phyloP scores from a whole-genome alignment of 2,797 vertebrate species.

The Neostethus bicornis region DNA sequence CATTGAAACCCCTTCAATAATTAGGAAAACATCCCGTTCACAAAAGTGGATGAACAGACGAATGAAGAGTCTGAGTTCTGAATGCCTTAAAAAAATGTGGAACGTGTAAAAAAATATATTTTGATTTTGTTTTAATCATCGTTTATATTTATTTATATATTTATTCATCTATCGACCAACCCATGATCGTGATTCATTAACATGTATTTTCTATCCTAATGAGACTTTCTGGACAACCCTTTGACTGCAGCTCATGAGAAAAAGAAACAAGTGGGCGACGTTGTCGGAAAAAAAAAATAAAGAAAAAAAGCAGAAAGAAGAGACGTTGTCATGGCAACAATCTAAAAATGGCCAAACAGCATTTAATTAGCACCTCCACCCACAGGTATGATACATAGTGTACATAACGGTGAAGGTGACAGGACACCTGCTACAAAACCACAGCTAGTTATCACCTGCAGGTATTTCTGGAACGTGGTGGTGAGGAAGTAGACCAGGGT shows the following conservation, averaged over 20 bases:
- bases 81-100: too few relatives aligned
- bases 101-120: too few relatives aligned
- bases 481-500: conserved; percentile 40
- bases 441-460: conserved; percentile 70
- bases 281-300: conserved; percentile 45
- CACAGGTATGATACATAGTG: conserved; percentile 64
- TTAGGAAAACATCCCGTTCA: too few relatives aligned
- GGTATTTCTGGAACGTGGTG: conserved; percentile 62
- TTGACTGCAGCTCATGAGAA: background rate
- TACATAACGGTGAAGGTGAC: conserved; percentile 63
- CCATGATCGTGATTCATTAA: too few relatives aligned
- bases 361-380: conserved; percentile 77
- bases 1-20: too few relatives aligned
- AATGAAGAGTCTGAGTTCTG: too few relatives aligned
- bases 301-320: conserved; percentile 31
- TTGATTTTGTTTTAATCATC: too few relatives aligned
- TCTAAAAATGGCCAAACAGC: conserved; percentile 73
- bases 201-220: too few relatives aligned
- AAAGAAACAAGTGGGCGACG: background rate
- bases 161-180: too few relatives aligned
- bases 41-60: too few relatives aligned
- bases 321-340: conserved; percentile 68
- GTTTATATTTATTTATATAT: too few relatives aligned
- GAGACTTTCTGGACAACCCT: too few relatives aligned
- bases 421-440: conserved; percentile 70